Conservation (phyloP, 2,888 invertebrate genomes). For the Caenorhabditis angaria region DNA sequence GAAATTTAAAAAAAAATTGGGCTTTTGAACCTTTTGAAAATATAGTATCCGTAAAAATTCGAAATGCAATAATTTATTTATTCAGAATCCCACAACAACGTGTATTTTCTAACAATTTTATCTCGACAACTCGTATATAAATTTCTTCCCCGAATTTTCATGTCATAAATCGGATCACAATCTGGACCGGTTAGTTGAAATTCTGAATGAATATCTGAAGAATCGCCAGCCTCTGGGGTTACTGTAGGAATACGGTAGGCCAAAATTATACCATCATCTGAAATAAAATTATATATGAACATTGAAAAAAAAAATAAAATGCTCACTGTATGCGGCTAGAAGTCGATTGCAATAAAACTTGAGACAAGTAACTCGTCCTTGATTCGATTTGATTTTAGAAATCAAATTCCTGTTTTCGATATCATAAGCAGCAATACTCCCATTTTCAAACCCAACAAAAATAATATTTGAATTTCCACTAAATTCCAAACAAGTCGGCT, state of each 20-base stretch:
- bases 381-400: slow-evolving; percentile 24
- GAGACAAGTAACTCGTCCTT: slow-evolving; percentile 76
- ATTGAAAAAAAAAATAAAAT: slow-evolving; percentile 12
- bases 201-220: slow-evolving; percentile 8
- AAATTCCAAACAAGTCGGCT: neutral
- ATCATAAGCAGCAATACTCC: slow-evolving; percentile 20
- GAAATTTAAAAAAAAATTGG: neutral
- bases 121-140: slow-evolving; percentile 80
- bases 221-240: slow-evolving; percentile 3
- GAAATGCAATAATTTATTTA: neutral
- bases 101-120: slow-evolving; percentile 78
- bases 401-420: slow-evolving; percentile 10
- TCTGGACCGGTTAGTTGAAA: slow-evolving; percentile 80
- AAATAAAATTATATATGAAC: slow-evolving; percentile 3
- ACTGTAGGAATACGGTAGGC: slow-evolving; percentile 69
- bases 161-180: slow-evolving; percentile 80
- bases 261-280: slow-evolving; percentile 78
- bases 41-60: neutral
- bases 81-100: neutral
- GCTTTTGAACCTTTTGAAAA: too few species aligned
- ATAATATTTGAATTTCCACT: neutral
- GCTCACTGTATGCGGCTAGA: slow-evolving; percentile 76
- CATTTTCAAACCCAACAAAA: slow-evolving; percentile 38
- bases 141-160: slow-evolving; percentile 77
- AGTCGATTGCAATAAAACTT: slow-evolving; percentile 76